Base-by-base conservation (phyloP, 1,140 invertebrate genomes). In the Aphis gossypii region DNA sequence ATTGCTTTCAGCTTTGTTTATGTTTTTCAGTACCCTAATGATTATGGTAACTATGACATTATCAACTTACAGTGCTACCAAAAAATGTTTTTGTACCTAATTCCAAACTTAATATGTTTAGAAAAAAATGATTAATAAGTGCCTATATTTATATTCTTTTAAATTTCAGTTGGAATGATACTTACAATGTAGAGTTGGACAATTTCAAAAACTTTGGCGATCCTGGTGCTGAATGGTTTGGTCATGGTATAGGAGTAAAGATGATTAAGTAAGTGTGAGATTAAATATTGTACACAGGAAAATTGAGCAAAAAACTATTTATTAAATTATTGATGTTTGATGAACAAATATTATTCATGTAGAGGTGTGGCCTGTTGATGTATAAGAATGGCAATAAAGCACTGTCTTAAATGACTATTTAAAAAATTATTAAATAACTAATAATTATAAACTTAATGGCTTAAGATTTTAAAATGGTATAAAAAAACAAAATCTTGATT, bases 131-230 rank as follows among this genome's bases (percentile, higher is more conserved):
- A 41, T 3, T 41, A 41, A n/a, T 54, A 4, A 76, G 18, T 51
- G 18, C 18, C 48, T 46, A 30, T 4, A n/a, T 46, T 46, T 87
- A 46, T 46, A 38, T 90, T 38, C 5, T 90, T 90, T 41, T 44
- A 21, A 25, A 54, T 93, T 93, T 84, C 38, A 93, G 92, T 86
- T 93, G 92, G 92, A 93, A 93, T 41, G 51, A 93, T 41, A 46
- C 92, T 54, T 93, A 93, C 14, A 86, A 35, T 20, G 30, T 86
- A 44, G 92, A 93, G 86, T 23, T 93, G 14, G 48, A 93, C 2
- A 93, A 93, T 83, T 93, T 93, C 25, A 56, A 93, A 86, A 93
- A 93, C 82, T 93, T 93, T 93, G 92, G 92, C 20, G 92, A 93
- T 21, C 48, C 44, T 21, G 92, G 92, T 54, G 92, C 92, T 44